Conservation (phyloP, 2,113 vertebrate genomes). For the Dinomys branickii region DNA sequence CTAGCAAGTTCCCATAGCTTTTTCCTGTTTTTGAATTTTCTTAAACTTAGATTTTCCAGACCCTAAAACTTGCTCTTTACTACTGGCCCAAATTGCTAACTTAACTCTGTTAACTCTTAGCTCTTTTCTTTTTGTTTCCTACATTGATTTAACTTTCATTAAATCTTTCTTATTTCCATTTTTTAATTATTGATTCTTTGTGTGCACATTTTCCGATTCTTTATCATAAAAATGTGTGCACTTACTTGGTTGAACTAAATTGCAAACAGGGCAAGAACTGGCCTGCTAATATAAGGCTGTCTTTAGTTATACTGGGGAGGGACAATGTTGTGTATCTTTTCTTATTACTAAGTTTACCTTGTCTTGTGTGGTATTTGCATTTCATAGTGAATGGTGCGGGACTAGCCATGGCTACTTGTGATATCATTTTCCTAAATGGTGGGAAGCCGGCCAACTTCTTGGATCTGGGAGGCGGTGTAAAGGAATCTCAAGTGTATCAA, state of each 20-base stretch:
- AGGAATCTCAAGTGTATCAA: constrained; percentile 97
- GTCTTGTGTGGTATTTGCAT: constrained; percentile 58
- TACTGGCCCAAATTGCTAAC: neutral
- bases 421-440: constrained; percentile 97
- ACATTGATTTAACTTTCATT: neutral
- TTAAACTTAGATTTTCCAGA: neutral
- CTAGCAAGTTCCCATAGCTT: neutral
- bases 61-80: neutral
- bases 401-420: constrained; percentile 98
- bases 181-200: neutral
- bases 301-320: neutral
- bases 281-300: neutral
- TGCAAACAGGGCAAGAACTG: neutral
- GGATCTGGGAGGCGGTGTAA: constrained; percentile 98
- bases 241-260: neutral
- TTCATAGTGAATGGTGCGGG: constrained; percentile 96
- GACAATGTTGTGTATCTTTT: neutral
- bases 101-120: neutral
- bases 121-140: constrained; percentile 13
- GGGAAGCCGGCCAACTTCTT: constrained; percentile 98
- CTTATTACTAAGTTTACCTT: neutral
- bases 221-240: neutral
- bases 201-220: neutral
- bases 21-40: neutral
- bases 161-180: neutral